These are phyloP conservation scores for Shinisaurus crocodilurus DNA, from an alignment of 2,113 vertebrate genomes.

Conservation along the genomic window DNA sequence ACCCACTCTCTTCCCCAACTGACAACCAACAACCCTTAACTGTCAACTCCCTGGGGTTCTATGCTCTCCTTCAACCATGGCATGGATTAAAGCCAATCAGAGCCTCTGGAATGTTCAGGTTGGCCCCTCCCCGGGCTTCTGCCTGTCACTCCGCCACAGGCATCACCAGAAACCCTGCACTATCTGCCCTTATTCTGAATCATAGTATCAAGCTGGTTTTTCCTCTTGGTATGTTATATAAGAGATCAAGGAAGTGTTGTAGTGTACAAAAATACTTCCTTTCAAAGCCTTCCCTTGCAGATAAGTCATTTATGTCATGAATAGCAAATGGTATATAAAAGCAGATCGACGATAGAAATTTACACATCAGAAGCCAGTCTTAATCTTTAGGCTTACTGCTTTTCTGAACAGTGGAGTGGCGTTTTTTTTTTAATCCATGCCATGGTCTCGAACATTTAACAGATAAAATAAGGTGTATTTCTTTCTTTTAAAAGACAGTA, in stretches of 20 bases:
- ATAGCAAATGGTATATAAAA: conserved; percentile 25
- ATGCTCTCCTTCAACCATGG: too few relatives aligned
- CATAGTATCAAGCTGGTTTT: conserved; percentile 4
- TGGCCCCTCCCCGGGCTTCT: too few relatives aligned
- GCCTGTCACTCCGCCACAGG: background rate
- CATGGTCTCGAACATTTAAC: background rate
- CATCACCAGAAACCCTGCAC: background rate
- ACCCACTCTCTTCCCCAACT: too few relatives aligned
- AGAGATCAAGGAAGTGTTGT: conserved; percentile 5
- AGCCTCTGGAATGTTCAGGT: too few relatives aligned
- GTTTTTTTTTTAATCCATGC: conserved; percentile 22
- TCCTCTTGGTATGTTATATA: background rate
- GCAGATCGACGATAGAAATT: conserved; percentile 9
- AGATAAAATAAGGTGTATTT: background rate
- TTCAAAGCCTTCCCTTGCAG: background rate
- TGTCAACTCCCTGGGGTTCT: too few relatives aligned
- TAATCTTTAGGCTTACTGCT: conserved; percentile 6
- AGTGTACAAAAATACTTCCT: background rate
- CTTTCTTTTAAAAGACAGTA: background rate
- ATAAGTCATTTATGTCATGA: conserved; percentile 8
- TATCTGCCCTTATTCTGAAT: background rate
- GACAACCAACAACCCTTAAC: too few relatives aligned
- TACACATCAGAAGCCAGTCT: background rate
- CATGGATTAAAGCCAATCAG: too few relatives aligned
- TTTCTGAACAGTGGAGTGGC: background rate